Base-by-base conservation (phyloP, 2,888 invertebrate genomes). In the Kuschelorhynchus macadamiae region DNA sequence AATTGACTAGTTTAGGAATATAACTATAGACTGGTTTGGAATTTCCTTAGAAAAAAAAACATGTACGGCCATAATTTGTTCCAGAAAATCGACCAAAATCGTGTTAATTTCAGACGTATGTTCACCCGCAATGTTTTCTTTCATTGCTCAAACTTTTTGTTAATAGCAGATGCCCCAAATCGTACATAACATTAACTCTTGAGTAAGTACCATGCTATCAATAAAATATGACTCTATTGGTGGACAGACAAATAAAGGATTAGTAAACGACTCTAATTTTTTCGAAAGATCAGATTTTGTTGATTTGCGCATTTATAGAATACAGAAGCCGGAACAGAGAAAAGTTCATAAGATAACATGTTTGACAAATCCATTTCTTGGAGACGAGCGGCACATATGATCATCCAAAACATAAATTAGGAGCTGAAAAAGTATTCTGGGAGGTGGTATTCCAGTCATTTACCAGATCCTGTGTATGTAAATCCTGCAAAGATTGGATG, bases 231-330 rank as follows among this genome's bases (percentile, higher is more conserved):
- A 57, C n/a, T 44, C 44, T 46, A 46, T 36, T 12, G 25, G 16
- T 14, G 47, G 59, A 25, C 59, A 33, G 25, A 17, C 25, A 11
- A 20, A 32, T 47, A 60, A 21, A 49, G 60, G 20, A 46, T 33
- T 36, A n/a, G 49, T 60, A 49, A 49, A 60, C 36, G 60, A 36
- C 49, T 60, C 46, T 20, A 57, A 30, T 46, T 57, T 57, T 57
- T 57, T 46, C 30, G 46, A 30, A 30, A 57, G 16, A 18, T 57
- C 57, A 46, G 47, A 57, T 21, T 57, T 57, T 41, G 11, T 55
- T 12, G 55, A 39, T 25, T 47, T 47, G 11, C 47, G 25, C 30
- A 47, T 17, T 14, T 5, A 42, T 42, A 4, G 36, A 36, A 36
- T n/a, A 36, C 11, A 36, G 11, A 36, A 36, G 36, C 36, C 36